A percentile compares a stretch with the other conserved stretches of the same genome.
Conservation (phyloP, 2,113 vertebrate genomes). For the Rhea americana region DNA sequence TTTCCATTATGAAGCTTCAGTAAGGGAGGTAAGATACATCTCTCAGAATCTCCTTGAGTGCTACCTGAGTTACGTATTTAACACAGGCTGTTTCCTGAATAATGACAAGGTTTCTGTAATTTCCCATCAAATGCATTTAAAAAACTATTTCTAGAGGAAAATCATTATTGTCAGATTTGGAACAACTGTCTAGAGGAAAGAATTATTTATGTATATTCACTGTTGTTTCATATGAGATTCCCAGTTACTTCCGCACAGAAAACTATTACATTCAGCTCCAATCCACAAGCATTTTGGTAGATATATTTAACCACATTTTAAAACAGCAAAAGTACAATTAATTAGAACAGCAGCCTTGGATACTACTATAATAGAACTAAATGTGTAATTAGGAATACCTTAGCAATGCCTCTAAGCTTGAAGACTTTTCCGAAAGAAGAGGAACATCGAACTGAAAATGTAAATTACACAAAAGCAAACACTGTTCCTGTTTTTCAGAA, state of each 20-base stretch:
- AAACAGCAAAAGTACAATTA: constrained; percentile 11
- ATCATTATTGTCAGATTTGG: not conserved
- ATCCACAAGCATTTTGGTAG: not conserved
- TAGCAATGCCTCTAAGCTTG: not conserved
- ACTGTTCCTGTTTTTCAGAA: not conserved
- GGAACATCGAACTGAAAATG: not conserved
- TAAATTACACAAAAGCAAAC: not conserved
- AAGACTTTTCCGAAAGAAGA: not conserved
- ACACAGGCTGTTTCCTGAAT: not conserved
- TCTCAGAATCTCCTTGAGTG: not conserved
- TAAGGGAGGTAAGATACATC: not conserved
- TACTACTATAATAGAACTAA: not conserved
- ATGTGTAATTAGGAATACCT: not conserved
- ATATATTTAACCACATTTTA: not conserved
- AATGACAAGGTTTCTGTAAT: accelerated
- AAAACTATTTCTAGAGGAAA: not conserved
- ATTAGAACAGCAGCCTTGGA: not conserved
- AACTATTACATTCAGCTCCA: not conserved
- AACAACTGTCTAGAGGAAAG: not conserved
- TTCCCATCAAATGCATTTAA: not conserved
- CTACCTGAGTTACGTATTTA: accelerated
- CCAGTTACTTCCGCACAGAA: not conserved
- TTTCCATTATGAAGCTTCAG: not conserved
- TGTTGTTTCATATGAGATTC: not conserved
- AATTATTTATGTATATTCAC: not conserved